Evolutionary conservation across 2,113 vertebrate genomes (phyloP).

Genomic region (Pedionomus torquatus): DNA sequence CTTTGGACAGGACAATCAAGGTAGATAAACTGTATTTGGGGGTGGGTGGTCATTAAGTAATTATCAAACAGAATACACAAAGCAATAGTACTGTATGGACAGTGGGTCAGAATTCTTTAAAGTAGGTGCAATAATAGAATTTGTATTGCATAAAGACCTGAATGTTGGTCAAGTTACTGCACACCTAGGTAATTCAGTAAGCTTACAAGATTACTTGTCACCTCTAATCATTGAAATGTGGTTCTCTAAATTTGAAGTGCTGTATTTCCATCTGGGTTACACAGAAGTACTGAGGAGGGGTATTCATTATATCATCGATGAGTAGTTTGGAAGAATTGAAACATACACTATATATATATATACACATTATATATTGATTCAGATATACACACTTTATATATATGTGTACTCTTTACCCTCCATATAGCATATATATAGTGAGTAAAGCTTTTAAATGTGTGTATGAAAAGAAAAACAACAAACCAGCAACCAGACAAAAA

Average conservation of each 20-base stretch:
- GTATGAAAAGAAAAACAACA: background rate
- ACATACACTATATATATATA: too few species aligned
- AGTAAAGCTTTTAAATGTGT: background rate
- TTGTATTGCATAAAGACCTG: background rate
- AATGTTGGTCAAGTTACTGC: background rate
- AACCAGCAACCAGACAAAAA: background rate
- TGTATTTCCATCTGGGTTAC: background rate
- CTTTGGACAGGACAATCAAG: slow-evolving; percentile 97
- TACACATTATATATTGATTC: too few species aligned
- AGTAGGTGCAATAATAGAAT: background rate
- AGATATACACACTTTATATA: too few species aligned
- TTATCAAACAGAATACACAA: background rate
- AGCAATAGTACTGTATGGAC: background rate
- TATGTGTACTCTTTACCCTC: too few species aligned
- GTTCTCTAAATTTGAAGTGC: background rate
- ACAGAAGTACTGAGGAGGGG: background rate
- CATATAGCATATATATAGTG: too few species aligned
- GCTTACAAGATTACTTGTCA: background rate
- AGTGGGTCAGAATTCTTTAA: background rate
- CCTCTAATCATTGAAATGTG: background rate
- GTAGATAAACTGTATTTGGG: slow-evolving; percentile 61
- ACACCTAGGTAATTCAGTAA: background rate
- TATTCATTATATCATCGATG: background rate
- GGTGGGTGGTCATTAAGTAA: background rate
- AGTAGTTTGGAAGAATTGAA: background rate